Base-by-base conservation (phyloP, 2,888 invertebrate genomes). In the Boloria selene region DNA sequence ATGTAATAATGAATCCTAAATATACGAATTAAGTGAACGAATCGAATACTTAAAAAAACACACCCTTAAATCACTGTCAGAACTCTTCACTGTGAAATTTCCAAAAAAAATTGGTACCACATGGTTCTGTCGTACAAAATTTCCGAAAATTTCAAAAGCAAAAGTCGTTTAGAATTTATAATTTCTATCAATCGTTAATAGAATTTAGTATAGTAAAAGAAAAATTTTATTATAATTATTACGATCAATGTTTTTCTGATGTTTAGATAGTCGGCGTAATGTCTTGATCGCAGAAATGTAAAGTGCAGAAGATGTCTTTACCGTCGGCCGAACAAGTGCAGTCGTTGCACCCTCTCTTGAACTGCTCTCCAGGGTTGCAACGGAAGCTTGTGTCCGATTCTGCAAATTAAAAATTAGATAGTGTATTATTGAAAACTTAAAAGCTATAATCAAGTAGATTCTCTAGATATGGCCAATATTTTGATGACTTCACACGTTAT, bases 281-380 rank as follows among this genome's bases (percentile, higher is more conserved):
- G 56, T 79, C 78, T 54, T 81, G 72, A 64, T 90, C 89, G 70
- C 92, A 93, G 49, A 88, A 74, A 31, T 83, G 87, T 17, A 89
- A 70, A 0, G 93, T 92, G 77, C 93, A 93, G 76, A 86, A 89
- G 2, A 90, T 85, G 60, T 83, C 84, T 64, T 77, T 86, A 13
- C 93, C 93, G 65, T 90, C 88, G 0, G 88, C 87, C 0, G 87
- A 85, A 74, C 93, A 93, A 1, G 86, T 85, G 79, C 93, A 93
- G 73, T 90, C 89, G 73, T 93, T 93, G 79, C 93, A 93, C 50
- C 84, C 86, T 0, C 82, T 82, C 67, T 85, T 87, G 82, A 91
- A 93, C 69, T 86, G 86, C 70, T 90, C 88, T 1, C 90, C 92
- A 0, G 93, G 87, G 64, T 87, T 89, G 81, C 93, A 93, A 58